A percentile compares a stretch with the other conserved stretches of the same genome.
phyloP scores from a whole-genome alignment of 2,888 invertebrate species.

The Apotomis betuletana region DNA sequence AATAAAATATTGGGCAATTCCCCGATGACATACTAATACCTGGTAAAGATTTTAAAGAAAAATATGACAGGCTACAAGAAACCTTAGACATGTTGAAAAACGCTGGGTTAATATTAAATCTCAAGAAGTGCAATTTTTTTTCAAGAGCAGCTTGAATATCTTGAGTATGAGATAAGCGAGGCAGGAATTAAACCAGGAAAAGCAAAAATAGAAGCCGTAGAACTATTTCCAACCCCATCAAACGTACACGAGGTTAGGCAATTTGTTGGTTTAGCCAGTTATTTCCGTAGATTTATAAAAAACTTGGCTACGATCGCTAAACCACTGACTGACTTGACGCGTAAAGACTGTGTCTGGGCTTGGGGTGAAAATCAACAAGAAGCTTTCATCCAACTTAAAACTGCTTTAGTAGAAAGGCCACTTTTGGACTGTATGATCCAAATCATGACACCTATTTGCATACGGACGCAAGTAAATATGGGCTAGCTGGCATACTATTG shows the following conservation, averaged over 20 bases:
- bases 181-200: constrained; percentile 29
- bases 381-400: constrained; percentile 26
- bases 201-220: constrained; percentile 13
- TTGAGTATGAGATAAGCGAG: constrained; percentile 36
- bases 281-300: constrained; percentile 30
- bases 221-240: constrained; percentile 35
- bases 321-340: constrained; percentile 20
- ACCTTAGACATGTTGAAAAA: background rate
- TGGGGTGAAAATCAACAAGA: constrained; percentile 22
- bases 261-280: constrained; percentile 34
- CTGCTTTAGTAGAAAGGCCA: constrained; percentile 27
- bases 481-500: constrained; percentile 39
- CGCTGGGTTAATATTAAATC: constrained; percentile 25
- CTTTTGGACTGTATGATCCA: constrained; percentile 49
- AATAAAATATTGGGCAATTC: background rate
- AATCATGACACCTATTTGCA: constrained; percentile 39
- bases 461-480: constrained; percentile 38
- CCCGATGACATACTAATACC: background rate
- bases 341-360: constrained; percentile 26
- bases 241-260: constrained; percentile 39
- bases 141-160: constrained; percentile 31
- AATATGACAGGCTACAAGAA: constrained; percentile 9
- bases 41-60: background rate
- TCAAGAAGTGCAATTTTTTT: constrained; percentile 41
- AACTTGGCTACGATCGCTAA: constrained; percentile 10